phyloP scores from a whole-genome alignment of 2,888 invertebrate genomes.

The Zygogramma bicolorata region DNA sequence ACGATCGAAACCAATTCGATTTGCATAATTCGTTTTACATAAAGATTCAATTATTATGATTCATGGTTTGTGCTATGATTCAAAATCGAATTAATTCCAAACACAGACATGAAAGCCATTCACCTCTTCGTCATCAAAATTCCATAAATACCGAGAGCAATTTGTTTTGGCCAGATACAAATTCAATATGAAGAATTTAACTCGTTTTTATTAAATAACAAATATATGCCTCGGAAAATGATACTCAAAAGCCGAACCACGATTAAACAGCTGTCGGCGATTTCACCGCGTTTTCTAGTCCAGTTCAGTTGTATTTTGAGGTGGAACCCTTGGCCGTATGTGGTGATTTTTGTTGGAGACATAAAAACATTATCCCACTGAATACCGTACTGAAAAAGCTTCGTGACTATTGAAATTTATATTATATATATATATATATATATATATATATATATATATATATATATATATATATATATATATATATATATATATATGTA shows the following conservation, averaged over 20 bases:
- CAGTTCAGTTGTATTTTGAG: too few relatives aligned
- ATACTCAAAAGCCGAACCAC: constrained; percentile 7
- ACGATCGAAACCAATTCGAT: not conserved
- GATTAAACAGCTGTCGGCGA: constrained; percentile 22
- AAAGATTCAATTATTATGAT: not conserved
- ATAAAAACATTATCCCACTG: too few relatives aligned
- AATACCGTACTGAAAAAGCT: too few relatives aligned
- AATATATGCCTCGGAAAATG: not conserved
- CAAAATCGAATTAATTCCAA: not conserved
- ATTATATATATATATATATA: too few relatives aligned
- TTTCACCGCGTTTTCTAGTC: too few relatives aligned
- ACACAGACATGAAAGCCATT: not conserved
- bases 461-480: too few relatives aligned
- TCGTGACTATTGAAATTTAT: too few relatives aligned
- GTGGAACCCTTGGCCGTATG: too few relatives aligned
- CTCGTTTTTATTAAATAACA: constrained; percentile 7
- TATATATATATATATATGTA: too few relatives aligned
- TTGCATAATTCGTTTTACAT: not conserved
- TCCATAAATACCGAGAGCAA: not conserved
- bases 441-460: too few relatives aligned
- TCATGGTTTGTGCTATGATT: not conserved
- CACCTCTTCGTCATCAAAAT: not conserved
- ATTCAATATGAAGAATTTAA: constrained; percentile 19
- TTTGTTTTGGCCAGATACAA: constrained; percentile 11
- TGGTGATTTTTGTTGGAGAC: too few relatives aligned